A percentile compares a stretch with the other conserved stretches of the same genome.
Conservation (phyloP, 2,113 vertebrate species). For the Sylvilagus bachmani region DNA sequence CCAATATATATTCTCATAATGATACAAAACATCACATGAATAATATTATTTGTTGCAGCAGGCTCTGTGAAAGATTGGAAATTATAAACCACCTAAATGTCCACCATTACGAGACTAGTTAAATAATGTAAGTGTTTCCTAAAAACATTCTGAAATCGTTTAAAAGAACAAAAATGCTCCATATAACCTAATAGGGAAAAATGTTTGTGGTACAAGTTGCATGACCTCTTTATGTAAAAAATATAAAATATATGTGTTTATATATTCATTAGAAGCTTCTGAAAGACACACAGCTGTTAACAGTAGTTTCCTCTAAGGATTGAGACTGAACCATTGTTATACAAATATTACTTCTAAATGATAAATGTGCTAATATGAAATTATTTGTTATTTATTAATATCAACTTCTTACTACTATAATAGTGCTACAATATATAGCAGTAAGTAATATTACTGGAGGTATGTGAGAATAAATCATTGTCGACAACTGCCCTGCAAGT, state of each 20-base stretch:
- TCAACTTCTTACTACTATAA: neutral
- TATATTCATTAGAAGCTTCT: conserved; percentile 32
- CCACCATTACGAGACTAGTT: neutral
- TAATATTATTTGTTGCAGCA: neutral
- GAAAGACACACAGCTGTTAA: conserved; percentile 42
- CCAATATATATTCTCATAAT: neutral
- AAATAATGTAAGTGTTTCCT: conserved; percentile 24
- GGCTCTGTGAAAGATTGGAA: conserved; percentile 19
- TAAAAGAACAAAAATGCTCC: conserved; percentile 33
- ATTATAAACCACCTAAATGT: neutral
- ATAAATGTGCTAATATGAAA: conserved; percentile 30
- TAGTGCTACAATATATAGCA: neutral
- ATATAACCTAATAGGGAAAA: conserved; percentile 1
- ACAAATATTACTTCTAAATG: conserved; percentile 13
- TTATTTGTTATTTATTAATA: conserved; percentile 56
- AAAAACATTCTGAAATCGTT: neutral
- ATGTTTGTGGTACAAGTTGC: neutral
- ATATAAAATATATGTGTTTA: conserved; percentile 18
- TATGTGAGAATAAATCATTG: conserved; percentile 55
- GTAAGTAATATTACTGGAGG: neutral
- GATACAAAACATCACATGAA: conserved; percentile 44
- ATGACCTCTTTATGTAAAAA: conserved; percentile 40
- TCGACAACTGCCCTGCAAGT: neutral
- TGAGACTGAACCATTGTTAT: neutral
- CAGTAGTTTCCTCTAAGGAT: conserved; percentile 39